phyloP scores from a whole-genome alignment of 1,140 invertebrate species.

The Aphelenchoides avenae region DNA sequence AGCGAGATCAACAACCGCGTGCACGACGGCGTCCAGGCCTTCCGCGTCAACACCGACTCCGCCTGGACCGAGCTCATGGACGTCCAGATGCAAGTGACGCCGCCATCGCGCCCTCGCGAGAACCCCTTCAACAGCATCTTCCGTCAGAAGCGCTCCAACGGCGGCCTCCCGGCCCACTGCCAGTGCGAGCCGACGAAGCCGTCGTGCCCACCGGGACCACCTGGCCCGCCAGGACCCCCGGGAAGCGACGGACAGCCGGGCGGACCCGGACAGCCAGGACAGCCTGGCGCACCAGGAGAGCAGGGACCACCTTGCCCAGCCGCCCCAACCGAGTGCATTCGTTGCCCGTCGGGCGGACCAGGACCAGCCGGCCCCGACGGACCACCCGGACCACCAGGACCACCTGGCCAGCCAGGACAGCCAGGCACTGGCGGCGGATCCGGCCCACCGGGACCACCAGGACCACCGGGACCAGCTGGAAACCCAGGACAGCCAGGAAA shows the following conservation, averaged over 20 bases:
- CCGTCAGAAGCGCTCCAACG: conserved; percentile 39
- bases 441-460: neutral
- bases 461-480: conserved; percentile 18
- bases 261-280: conserved; percentile 17
- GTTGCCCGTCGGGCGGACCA: conserved; percentile 8
- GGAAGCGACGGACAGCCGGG: conserved; percentile 23
- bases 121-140: conserved; percentile 42
- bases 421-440: neutral
- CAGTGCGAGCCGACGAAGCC: conserved; percentile 49
- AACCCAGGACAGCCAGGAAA: conserved; percentile 14
- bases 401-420: conserved; percentile 26
- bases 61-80: conserved; percentile 48
- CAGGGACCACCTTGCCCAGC: neutral
- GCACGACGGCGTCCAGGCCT: conserved; percentile 37
- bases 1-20: conserved; percentile 31
- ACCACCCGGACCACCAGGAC: conserved; percentile 29
- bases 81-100: conserved; percentile 33
- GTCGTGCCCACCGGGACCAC: conserved; percentile 40
- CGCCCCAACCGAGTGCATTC: neutral
- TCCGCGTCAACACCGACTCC: conserved; percentile 46
- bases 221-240: conserved; percentile 21
- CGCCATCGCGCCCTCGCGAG: conserved; percentile 30
- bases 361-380: conserved; percentile 15
- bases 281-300: conserved; percentile 3
- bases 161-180: conserved; percentile 36